Evolutionary conservation across 2,888 invertebrate species (phyloP).

Genomic region (Parasteatoda lunata): DNA sequence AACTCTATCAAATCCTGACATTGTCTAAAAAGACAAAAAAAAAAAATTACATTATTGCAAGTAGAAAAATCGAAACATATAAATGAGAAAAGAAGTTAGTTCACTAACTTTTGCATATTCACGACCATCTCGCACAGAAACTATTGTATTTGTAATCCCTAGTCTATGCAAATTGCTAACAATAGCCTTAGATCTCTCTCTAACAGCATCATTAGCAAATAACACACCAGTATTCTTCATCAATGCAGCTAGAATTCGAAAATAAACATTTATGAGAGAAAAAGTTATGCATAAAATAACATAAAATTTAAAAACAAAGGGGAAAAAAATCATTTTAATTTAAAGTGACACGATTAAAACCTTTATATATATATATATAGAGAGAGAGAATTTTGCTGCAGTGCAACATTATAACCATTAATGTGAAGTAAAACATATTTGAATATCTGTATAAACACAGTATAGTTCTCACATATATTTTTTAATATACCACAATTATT

Average conservation of each 20-base stretch:
- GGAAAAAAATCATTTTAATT: neutral
- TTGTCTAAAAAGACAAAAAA: conserved; percentile 77
- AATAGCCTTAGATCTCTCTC: conserved; percentile 85
- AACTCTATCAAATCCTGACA: conserved; percentile 95
- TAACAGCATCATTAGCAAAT: conserved; percentile 96
- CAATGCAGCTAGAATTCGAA: conserved; percentile 81
- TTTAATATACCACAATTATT: no score
- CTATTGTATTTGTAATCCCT: conserved; percentile 93
- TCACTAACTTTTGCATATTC: conserved; percentile 81
- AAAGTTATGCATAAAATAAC: neutral
- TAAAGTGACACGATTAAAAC: neutral
- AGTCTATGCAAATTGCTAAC: conserved; percentile 97
- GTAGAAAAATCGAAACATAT: neutral
- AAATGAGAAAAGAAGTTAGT: neutral
- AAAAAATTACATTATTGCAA: neutral
- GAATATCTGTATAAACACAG: no score
- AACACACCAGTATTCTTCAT: conserved; percentile 99
- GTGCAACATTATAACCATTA: no score
- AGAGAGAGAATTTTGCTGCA: no score
- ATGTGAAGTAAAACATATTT: no score
- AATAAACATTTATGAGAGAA: conserved; percentile 27
- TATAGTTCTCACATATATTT: no score
- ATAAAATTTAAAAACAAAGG: neutral
- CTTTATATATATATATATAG: no score
- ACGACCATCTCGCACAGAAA: conserved; percentile 92